Base-by-base conservation (phyloP, 2,113 vertebrate genomes). In the Neomonachus schauinslandi region DNA sequence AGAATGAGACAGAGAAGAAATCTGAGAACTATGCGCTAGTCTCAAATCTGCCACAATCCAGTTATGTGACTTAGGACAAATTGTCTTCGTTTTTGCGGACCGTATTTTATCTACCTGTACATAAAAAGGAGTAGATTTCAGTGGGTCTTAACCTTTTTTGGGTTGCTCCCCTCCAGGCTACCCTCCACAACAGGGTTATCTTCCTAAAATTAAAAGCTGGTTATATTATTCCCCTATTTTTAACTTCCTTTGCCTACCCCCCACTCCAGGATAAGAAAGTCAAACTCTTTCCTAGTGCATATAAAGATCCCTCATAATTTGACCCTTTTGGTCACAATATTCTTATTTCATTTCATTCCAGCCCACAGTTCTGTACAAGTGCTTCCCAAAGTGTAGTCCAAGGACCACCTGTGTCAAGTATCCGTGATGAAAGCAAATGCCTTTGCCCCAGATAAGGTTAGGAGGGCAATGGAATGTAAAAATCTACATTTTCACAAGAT, bases 1-100 rank as follows among this genome's bases (percentile, higher is more conserved):
- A 93, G 57, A 93, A 76, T 67, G 85, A 89, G 77, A 89, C 67
- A 93, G 31, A 55, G 80, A 93, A 83, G 76, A 88, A 89, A 67
- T 24, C 24, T 18, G 10, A 63, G 63, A 82, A 88, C 14, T 65
- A 26, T 21, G 31, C 36, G 22, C 42, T 95, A 79, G 76, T n/a
- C 36, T 74, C 76, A 57, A 87, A 89, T 16, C 13, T 65, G 31
- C 90, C 76, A 96, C 46, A 69, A 36, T 55, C 15, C 46, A 69
- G 46, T 49, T 28, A 55, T 55, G 31, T 76, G 76, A 57, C 22
- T 96, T 92, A 55, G 67, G 31, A 88, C 22, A 81, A 53, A 65
- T n/a, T 77, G 57, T 77, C 59, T 85, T 88, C 63, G n/a, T 53
- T 82, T 82, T 92, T 74, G 36, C 76, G 55, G 46, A 88, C 65